Percentiles rank a stretch among this genome's conserved stretches.
Conservation (phyloP, 2,113 vertebrate species). For the human (Homo sapiens) region GRCh38 chr2:65701501-65702000, state of each 20-base stretch:
- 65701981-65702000: not conserved
- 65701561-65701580: constrained; percentile 87
- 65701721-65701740: constrained; percentile 6
- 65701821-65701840: constrained; percentile 47
- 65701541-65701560: constrained; percentile 88
- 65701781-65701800: constrained; percentile 3
- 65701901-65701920: not conserved
- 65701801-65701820: not conserved
- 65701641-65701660: constrained; percentile 64
- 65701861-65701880: not conserved
- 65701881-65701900: not conserved
- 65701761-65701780: constrained; percentile 49
- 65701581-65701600: constrained; percentile 84
- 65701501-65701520: constrained; percentile 84
- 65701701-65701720: not conserved
- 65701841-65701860: not conserved
- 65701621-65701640: constrained; percentile 72
- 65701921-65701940: not conserved
- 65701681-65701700: not conserved
- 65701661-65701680: constrained; percentile 72
- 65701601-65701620: constrained; percentile 82
- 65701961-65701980: not conserved
- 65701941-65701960: not conserved
- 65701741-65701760: constrained; percentile 51
- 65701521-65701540: constrained; percentile 87